Evolutionary conservation across 2,113 vertebrate genomes (phyloP), one percentile per base, ranked within the genome.

Genomic region (Chascanopsetta lugubris): DNA sequence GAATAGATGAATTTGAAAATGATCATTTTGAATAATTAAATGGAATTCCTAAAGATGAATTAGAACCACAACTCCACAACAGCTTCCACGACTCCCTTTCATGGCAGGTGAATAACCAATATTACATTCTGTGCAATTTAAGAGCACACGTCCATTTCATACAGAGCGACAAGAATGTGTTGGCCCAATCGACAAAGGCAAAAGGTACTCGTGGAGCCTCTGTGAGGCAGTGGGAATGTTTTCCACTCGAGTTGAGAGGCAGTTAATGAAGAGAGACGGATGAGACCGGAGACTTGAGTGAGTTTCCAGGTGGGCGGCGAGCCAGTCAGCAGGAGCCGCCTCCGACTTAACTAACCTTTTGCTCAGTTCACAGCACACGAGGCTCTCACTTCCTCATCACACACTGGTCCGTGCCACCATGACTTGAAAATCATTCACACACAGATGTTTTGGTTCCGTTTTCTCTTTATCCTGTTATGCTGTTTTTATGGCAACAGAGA

Each of bases 261-360:
- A 13, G 22, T 27, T 68, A 81, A 81, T 62, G 48, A 68, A 77
- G 48, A 76, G 71, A 47, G 32, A 30, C 40, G 45, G 48, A 72
- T 47, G 57, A 63, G 42, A 54, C 50, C n/a, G 24, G 25, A 61
- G 72, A 86, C 65, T 63, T 68, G 62, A 84, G 82, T 53, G 78
- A 45, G 47, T 43, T 32, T 79, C 58, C 22, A 54, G 20, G 55
- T 82, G 72, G 79, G 17, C 27, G 60, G 60, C 20, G 5, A 64
- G 12, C 12, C 54, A 66, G 64, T 72, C 69, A 74, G 61, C 36
- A 34, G 67, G 27, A 42, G 30, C 42, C 24, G 43, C 45, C 43
- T 60, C 51, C 22, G 47, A 70, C 26, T 40, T 45, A 66, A 68
- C 55, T 59, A 77, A 67, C 71, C 18, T 5, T 21, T 45, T 45